Conservation (phyloP, 2,797 vertebrate genomes). For the Ataeniobius toweri region DNA sequence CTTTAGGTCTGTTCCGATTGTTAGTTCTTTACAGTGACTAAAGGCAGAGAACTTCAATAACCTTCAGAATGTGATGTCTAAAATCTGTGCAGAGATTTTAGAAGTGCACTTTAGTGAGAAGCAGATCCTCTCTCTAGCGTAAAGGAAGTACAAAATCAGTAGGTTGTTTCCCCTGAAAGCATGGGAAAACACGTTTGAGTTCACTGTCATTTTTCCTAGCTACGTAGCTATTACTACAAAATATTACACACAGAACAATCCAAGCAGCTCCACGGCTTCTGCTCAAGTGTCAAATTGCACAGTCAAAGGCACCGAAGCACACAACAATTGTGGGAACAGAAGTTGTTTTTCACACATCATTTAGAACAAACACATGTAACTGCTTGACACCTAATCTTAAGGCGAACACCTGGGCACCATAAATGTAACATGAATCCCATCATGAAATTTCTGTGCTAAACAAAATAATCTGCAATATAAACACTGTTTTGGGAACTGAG, state of each 20-base stretch:
- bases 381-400: not conserved
- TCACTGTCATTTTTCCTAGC: conserved; percentile 3
- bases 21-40: conserved; percentile 22
- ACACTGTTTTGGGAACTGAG: not conserved
- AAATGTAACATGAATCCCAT: not conserved
- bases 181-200: not conserved
- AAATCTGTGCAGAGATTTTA: conserved; percentile 26
- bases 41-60: conserved; percentile 40
- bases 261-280: not conserved
- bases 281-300: conserved; percentile 6
- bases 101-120: conserved; percentile 17
- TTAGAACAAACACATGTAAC: conserved; percentile 3
- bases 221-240: conserved; percentile 2
- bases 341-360: conserved; percentile 2
- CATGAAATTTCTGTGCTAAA: not conserved
- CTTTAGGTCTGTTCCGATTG: conserved; percentile 6
- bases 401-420: not conserved
- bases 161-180: conserved; percentile 15
- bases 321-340: not conserved
- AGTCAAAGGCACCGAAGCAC: not conserved
- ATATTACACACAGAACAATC: conserved; percentile 10
- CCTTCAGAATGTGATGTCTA: conserved; percentile 29
- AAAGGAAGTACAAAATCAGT: conserved; percentile 18
- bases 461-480: not conserved
- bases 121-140: conserved; percentile 16